Conservation (phyloP, 2,797 vertebrate species). For the Sparidentex hasta region DNA sequence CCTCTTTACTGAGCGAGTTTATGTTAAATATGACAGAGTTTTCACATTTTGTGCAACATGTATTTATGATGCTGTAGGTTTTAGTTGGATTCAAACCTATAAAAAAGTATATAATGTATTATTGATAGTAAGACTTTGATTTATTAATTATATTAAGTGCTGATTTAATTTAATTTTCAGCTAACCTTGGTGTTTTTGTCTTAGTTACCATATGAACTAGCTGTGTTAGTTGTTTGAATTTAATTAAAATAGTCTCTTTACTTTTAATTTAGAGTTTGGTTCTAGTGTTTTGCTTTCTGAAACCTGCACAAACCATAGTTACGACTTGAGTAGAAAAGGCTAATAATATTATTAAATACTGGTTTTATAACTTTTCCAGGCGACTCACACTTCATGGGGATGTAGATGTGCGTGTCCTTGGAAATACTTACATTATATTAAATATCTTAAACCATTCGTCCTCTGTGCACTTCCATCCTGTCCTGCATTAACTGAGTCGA, state of each 20-base stretch:
- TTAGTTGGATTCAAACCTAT: not conserved
- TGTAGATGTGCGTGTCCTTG: not conserved
- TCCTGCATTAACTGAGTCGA: not conserved
- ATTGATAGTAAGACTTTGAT: not conserved
- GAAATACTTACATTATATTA: not conserved
- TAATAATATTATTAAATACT: not conserved
- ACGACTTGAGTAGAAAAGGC: not conserved
- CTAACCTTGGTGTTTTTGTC: not conserved
- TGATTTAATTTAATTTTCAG: not conserved
- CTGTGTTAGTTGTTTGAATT: not conserved
- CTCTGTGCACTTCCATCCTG: not conserved
- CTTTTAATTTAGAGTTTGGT: not conserved
- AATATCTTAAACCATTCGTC: not conserved
- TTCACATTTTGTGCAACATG: not conserved
- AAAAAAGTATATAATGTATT: not conserved
- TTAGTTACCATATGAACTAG: not conserved
- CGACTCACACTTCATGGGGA: not conserved
- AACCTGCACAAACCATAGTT: no score
- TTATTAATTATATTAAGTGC: not conserved
- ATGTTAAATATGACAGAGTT: not conserved
- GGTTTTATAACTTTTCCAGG: not conserved
- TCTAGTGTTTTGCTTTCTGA: not conserved
- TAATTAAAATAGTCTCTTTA: not conserved
- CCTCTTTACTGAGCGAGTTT: conserved; percentile 31
- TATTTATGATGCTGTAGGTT: not conserved